Evolutionary conservation across 2,113 vertebrate genomes (phyloP).

Genomic region (Mormyrus lacerda): DNA sequence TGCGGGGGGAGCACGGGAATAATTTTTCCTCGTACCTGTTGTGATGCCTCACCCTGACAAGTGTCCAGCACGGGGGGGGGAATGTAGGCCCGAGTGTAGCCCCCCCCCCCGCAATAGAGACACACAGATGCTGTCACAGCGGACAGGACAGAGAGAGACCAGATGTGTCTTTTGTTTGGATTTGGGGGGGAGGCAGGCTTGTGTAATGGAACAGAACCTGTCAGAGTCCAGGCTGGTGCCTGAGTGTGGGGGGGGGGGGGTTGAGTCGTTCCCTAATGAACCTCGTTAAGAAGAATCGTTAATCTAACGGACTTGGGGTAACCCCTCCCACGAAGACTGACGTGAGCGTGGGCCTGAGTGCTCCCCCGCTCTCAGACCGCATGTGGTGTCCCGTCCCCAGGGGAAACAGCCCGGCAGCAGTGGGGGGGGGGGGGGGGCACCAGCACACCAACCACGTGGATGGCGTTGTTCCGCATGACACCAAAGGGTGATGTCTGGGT

Average conservation of each 20-base stretch:
- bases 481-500: background rate
- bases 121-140: conserved; percentile 6
- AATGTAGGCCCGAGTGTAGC: fast-evolving
- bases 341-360: background rate
- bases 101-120: background rate
- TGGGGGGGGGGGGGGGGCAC: too few species aligned
- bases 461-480: background rate
- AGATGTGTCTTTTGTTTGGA: conserved; percentile 75
- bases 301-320: conserved; percentile 51
- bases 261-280: conserved; percentile 27
- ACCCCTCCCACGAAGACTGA: background rate
- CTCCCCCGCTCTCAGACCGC: background rate
- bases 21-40: background rate
- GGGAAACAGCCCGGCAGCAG: background rate
- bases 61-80: background rate
- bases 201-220: conserved; percentile 61
- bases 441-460: too few species aligned
- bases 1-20: background rate
- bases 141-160: conserved; percentile 30
- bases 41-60: background rate
- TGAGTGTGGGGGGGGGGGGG: conserved; percentile 21
- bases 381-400: background rate
- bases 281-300: conserved; percentile 41
- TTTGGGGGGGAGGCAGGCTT: conserved; percentile 45
- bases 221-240: conserved; percentile 43